Percentiles rank a stretch among this genome's conserved stretches.
phyloP scores from a whole-genome alignment of 30 jellyfish, hydroid and myxozoan species.

The Chrysaora quinquecirrha region DNA sequence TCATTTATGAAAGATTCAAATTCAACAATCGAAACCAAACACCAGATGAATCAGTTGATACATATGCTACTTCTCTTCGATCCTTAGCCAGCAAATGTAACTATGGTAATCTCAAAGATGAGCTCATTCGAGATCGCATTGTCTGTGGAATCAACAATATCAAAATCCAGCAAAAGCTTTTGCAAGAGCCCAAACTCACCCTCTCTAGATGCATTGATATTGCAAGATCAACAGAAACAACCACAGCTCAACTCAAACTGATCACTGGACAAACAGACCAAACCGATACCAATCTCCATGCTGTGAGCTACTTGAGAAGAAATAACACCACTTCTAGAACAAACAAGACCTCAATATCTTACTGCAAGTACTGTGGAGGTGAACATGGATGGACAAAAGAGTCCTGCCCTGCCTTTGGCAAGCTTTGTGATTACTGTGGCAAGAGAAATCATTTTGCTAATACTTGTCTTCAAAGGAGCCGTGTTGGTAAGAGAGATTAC shows the following conservation, averaged over 20 bases:
- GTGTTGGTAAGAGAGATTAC: conserved; percentile 1
- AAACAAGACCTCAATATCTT: neutral
- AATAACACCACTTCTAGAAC: neutral
- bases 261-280: neutral
- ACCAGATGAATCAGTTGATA: conserved; percentile 10
- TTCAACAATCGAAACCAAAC: conserved; percentile 5
- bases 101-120: conserved; percentile 8
- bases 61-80: conserved; percentile 8
- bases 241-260: neutral
- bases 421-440: neutral
- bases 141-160: conserved; percentile 23
- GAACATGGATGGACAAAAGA: neutral
- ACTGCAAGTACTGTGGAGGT: neutral
- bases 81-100: conserved; percentile 10
- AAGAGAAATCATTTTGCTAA: neutral
- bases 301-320: neutral
- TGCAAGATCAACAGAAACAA: too few relatives aligned
- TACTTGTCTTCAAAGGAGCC: neutral
- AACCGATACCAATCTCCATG: neutral
- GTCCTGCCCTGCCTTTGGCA: conserved; percentile 2
- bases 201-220: neutral
- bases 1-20: too few relatives aligned
- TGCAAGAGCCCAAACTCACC: neutral
- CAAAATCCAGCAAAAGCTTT: neutral
- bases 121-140: conserved; percentile 39